Evolutionary conservation across 1,140 invertebrate genomes (phyloP), one percentile per base, ranked within the genome.

Genomic region (Trypoxylus dichotomus): DNA sequence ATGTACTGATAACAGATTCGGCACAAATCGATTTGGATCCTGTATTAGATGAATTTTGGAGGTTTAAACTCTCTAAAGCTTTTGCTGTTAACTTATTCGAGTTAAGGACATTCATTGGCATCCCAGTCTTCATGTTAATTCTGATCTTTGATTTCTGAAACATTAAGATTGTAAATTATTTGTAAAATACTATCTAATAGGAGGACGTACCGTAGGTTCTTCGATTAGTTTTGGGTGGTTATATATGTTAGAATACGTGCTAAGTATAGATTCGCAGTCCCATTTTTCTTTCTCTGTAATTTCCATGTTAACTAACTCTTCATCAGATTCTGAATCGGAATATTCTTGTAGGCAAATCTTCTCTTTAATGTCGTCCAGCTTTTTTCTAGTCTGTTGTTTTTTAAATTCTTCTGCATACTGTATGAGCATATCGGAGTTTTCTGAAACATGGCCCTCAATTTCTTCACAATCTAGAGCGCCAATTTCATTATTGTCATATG

Each of bases 231-330:
- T 95, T 0, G 96, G 96, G 88, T 95, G 94, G 87, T 98, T 97
- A 83, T 96, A 96, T 63, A 95, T 88, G 83, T 94, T 97, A 8
- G 95, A 97, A 85, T 97, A 96, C 2, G 94, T 96, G 24, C 93
- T 94, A 7, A 97, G 85, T 83, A 98, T 95, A 77, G 94, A 95
- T 88, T 98, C 94, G 86, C 97, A 98, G 87, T 99, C 97, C 95
- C 95, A 98, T 86, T 92, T 93, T 85, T 92, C 86, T 78, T 87
- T 88, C 81, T 91, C 87, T 54, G 90, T 87, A 7, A 93, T 89
- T 79, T 91, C 88, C 76, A 92, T 82, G 13, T 89, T 87, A 37
- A 90, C 88, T 19, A 92, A 81, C 76, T 93, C 90, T 15, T 92
- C 88, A 74, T 90, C 89, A 19, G 77, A 77, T 32, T 83, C 79